Evolutionary conservation across 1,140 invertebrate species (phyloP).

Genomic region (Caenorhabditis briggsae): DNA sequence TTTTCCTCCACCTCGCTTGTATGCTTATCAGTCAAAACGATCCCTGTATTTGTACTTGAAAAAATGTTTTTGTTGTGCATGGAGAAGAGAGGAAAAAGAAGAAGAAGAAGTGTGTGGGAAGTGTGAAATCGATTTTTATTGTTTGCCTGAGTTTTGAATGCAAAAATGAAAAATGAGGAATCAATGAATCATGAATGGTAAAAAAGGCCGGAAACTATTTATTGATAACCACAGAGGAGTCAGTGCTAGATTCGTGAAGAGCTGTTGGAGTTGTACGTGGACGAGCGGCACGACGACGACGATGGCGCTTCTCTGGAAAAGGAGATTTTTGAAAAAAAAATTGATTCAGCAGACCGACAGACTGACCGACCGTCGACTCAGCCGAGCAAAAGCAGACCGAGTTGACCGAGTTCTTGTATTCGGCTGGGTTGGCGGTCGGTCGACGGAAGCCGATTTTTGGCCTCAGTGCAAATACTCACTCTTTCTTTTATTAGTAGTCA

Average conservation of each 20-base stretch:
- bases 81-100: background rate
- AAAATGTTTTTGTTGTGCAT: slow-evolving; percentile 39
- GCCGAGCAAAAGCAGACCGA: too few species aligned
- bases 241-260: slow-evolving; percentile 26
- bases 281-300: background rate
- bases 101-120: slow-evolving; percentile 19
- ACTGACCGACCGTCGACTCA: too few species aligned
- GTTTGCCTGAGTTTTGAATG: background rate
- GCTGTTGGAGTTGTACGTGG: background rate
- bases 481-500: background rate
- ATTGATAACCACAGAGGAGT: slow-evolving; percentile 32
- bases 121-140: slow-evolving; percentile 5
- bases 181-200: background rate
- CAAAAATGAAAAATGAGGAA: background rate
- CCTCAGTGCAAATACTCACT: background rate
- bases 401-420: background rate
- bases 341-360: background rate
- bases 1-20: background rate
- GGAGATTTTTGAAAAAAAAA: background rate
- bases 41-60: slow-evolving; percentile 37
- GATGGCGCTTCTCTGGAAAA: slow-evolving; percentile 40
- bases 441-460: too few species aligned
- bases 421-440: too few species aligned
- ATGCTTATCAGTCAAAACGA: slow-evolving; percentile 29
- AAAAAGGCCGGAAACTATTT: slow-evolving; percentile 17